Evolutionary conservation across 2,888 invertebrate species (phyloP), one percentile per base, ranked within the genome.

Genomic region (Syrphus vitripennis): DNA sequence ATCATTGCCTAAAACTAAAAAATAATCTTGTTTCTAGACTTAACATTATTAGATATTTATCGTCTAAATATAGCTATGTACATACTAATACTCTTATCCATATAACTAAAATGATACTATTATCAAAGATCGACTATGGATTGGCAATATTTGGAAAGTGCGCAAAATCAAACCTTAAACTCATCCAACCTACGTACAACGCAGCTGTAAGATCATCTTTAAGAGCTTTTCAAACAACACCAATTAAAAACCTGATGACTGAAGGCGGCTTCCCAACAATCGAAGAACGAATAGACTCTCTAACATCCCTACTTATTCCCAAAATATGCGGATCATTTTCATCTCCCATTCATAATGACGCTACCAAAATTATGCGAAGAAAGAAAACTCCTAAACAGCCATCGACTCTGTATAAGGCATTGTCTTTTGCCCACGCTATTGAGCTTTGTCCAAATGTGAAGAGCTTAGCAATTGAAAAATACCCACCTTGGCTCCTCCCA

Each of bases 1-100:
- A 69, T 12, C 79, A 88, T 7, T 83, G 76, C 48, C 19, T 42
- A 16, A 50, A 67, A 24, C 37, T 86, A 55, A 81, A 63, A 75
- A 34, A 55, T 6, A 77, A 69, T 12, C 31, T 78, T 16, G 76
- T 70, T 40, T 55, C 76, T 26, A 57, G 74, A 21, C 53, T 80
- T 6, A 87, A 69, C 45, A 84, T 78, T 9, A 86, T 88, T 45
- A 82, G 74, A 67, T 83, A 74, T 63, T 45, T 87, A 16, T 48
- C 53, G 10, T 77, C 72, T 7, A 81, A 72, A 53, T 42, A 48
- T 4, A 48, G 48, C 21, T 16, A 16, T 3, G 7, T 48, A 1
- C 45, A 48, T 3, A 4, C 6, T 9, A 48, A 48, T 16, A 48
- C 19, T 9, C 19, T 48, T 10, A 16, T 21, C 10, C 3, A 48